Conservation (phyloP, 2,113 vertebrate species). For the Candoia aspera region DNA sequence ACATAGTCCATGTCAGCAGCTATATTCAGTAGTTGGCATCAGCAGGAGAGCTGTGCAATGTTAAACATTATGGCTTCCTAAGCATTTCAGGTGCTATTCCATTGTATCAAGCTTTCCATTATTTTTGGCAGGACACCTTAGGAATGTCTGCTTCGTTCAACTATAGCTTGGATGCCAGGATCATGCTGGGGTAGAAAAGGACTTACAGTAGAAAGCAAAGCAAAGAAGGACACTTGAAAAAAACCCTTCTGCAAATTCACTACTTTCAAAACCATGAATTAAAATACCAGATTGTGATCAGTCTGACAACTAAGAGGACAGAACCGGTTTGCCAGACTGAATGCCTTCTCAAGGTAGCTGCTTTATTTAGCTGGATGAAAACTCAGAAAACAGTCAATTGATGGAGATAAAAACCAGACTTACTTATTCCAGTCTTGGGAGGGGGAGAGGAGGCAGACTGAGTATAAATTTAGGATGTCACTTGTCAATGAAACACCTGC, state of each 20-base stretch:
- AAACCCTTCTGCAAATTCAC: background rate
- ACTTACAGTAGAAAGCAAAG: constrained; percentile 33
- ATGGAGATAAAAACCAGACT: constrained; percentile 36
- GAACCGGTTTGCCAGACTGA: constrained; percentile 40
- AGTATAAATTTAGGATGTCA: background rate
- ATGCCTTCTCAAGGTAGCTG: constrained; percentile 19
- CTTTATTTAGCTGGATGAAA: constrained; percentile 35
- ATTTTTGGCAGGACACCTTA: constrained; percentile 68
- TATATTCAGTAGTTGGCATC: constrained; percentile 49
- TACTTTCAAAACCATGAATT: constrained; percentile 13
- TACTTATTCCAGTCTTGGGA: background rate
- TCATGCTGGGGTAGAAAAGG: constrained; percentile 47
- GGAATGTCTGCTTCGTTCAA: constrained; percentile 68
- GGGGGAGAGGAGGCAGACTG: background rate
- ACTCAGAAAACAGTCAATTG: constrained; percentile 5
- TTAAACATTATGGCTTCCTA: constrained; percentile 59
- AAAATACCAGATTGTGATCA: constrained; percentile 26
- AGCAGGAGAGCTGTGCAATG: constrained; percentile 45
- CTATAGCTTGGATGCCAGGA: constrained; percentile 56
- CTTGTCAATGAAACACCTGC: constrained; percentile 34
- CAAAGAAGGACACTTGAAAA: background rate
- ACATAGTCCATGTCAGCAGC: constrained; percentile 40
- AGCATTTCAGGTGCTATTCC: constrained; percentile 67
- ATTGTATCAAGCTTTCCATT: constrained; percentile 72
- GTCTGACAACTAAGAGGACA: constrained; percentile 42